Percentiles rank a stretch among this genome's conserved stretches.
Evolutionary conservation across 2,797 vertebrate genomes (phyloP).

Genomic region (Pterois miles): DNA sequence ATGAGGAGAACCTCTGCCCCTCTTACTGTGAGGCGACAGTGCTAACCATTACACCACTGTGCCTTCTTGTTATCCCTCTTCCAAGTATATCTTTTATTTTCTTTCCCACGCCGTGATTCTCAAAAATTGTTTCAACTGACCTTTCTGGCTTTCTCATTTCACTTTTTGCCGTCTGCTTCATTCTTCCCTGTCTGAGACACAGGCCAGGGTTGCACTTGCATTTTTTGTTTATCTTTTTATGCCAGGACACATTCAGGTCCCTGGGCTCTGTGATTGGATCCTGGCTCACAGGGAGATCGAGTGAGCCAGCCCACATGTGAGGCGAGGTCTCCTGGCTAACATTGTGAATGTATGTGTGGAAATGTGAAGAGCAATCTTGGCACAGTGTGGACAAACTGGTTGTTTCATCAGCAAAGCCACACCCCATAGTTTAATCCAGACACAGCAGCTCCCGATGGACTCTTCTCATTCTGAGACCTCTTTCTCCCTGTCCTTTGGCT

Average conservation of each 20-base stretch:
- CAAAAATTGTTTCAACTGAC: background rate
- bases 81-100: conserved; percentile 2
- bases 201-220: background rate
- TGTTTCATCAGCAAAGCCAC: conserved; percentile 6
- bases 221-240: background rate
- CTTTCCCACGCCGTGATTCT: background rate
- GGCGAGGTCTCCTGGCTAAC: background rate
- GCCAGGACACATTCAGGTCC: conserved; percentile 4
- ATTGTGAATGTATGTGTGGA: conserved; percentile 4
- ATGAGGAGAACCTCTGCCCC: no score
- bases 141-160: background rate
- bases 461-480: background rate
- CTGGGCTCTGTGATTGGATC: conserved; percentile 19
- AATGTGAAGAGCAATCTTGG: conserved; percentile 4
- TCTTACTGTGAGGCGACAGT: no score
- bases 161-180: background rate
- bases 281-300: conserved; percentile 9
- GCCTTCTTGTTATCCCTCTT: background rate
- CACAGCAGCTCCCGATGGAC: background rate
- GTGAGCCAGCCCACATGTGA: conserved; percentile 5
- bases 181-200: background rate
- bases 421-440: background rate
- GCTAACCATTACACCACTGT: no score
- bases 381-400: background rate
- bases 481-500: background rate